Conservation (phyloP, 2,113 vertebrate genomes). For the Lophius piscatorius region DNA sequence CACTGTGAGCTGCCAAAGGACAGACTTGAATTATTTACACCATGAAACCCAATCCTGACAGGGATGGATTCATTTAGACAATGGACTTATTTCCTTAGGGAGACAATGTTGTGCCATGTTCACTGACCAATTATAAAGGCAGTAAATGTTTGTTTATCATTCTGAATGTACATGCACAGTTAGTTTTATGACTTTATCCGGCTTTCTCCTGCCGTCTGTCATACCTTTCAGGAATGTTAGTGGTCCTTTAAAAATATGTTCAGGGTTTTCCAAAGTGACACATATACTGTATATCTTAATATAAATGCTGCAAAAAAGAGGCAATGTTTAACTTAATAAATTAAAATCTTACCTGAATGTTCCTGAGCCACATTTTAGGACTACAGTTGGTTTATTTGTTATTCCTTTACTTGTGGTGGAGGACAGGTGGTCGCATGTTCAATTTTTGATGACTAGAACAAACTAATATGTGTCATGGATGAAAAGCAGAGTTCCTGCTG, state of each 20-base stretch:
- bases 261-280: constrained; percentile 18
- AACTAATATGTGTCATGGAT: constrained; percentile 54
- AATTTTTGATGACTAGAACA: constrained; percentile 69
- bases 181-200: constrained; percentile 10
- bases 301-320: background rate
- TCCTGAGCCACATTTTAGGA: constrained; percentile 45
- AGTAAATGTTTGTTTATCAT: constrained; percentile 14
- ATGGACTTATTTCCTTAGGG: constrained; percentile 11
- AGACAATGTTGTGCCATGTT: constrained; percentile 40
- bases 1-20: constrained; percentile 1
- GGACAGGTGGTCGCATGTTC: constrained; percentile 53
- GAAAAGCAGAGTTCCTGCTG: background rate
- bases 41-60: constrained; percentile 37
- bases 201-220: background rate
- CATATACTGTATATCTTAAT: constrained; percentile 1
- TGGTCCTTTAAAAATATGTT: constrained; percentile 3
- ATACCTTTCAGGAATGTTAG: background rate
- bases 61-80: constrained; percentile 34
- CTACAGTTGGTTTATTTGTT: constrained; percentile 54
- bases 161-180: constrained; percentile 12
- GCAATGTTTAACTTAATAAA: constrained; percentile 37
- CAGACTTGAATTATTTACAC: constrained; percentile 62
- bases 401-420: constrained; percentile 65
- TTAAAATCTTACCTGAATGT: background rate
- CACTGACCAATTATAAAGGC: constrained; percentile 18